A percentile compares a stretch with the other conserved stretches of the same genome.
These are phyloP conservation scores for Hippocampus comes DNA, from an alignment of 2,113 vertebrate genomes.

Conservation along the genomic window DNA sequence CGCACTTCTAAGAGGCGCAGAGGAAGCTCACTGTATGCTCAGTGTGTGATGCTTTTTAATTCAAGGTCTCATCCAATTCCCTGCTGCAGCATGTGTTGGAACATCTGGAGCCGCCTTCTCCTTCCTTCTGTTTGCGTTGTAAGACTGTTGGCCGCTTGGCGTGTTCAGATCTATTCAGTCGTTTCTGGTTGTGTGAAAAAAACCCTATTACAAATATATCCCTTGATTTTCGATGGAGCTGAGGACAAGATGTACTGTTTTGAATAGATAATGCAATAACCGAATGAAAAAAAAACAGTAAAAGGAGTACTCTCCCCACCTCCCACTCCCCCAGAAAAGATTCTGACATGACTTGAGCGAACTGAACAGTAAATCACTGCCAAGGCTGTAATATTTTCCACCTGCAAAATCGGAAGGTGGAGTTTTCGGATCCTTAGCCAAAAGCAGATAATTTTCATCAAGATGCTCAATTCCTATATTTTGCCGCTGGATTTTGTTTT, in stretches of 20 bases:
- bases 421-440: neutral
- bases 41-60: conserved; percentile 65
- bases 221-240: conserved; percentile 3
- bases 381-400: neutral
- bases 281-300: neutral
- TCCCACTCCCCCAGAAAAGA: neutral
- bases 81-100: conserved; percentile 47
- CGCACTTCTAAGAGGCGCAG: conserved; percentile 58
- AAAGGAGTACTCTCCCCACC: neutral
- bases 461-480: neutral
- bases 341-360: neutral
- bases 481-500: neutral
- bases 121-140: conserved; percentile 42
- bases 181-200: conserved; percentile 16
- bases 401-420: neutral
- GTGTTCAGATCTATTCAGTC: conserved; percentile 26
- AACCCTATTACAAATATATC: conserved; percentile 6
- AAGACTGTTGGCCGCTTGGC: conserved; percentile 50
- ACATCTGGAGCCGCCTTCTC: conserved; percentile 67
- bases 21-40: conserved; percentile 56
- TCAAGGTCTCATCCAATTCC: conserved; percentile 72
- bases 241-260: conserved; percentile 14
- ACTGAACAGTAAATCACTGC: neutral
- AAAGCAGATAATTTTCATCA: neutral
- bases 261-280: conserved; percentile 29